These are phyloP conservation scores for Chloroceryle inda DNA, from an alignment of 2,797 vertebrate genomes.

Conservation along the genomic window DNA sequence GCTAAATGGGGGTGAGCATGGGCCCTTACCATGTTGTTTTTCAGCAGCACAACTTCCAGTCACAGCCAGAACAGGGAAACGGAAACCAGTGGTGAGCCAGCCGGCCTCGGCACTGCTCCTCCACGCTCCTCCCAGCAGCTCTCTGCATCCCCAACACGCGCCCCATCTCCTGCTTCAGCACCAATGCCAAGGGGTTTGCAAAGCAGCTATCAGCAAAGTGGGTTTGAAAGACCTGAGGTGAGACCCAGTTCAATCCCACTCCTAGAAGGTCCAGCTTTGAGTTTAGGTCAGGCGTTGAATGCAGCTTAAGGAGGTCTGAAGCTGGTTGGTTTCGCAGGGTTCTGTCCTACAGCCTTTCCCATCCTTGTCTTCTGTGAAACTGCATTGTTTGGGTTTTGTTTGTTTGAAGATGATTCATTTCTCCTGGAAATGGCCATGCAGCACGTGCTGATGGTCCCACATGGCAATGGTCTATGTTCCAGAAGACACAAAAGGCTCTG, in stretches of 20 bases:
- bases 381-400: background rate
- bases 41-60: background rate
- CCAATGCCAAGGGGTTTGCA: background rate
- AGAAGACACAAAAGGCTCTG: background rate
- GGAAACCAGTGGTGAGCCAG: background rate
- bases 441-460: background rate
- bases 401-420: background rate
- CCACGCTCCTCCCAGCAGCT: background rate
- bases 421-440: background rate
- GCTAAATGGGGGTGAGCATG: background rate
- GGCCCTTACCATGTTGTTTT: background rate
- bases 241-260: background rate
- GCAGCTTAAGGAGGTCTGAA: background rate
- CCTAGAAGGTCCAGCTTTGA: accelerated
- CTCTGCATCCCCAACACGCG: background rate
- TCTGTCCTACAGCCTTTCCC: background rate
- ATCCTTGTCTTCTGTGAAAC: background rate
- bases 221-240: background rate
- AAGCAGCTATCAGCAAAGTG: accelerated
- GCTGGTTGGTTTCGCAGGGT: background rate
- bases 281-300: background rate
- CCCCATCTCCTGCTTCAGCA: background rate
- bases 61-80: slow-evolving; percentile 4
- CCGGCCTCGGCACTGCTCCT: background rate
- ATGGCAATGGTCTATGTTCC: accelerated